Conservation (phyloP, 2,888 invertebrate genomes). For the Apodemia mormo region DNA sequence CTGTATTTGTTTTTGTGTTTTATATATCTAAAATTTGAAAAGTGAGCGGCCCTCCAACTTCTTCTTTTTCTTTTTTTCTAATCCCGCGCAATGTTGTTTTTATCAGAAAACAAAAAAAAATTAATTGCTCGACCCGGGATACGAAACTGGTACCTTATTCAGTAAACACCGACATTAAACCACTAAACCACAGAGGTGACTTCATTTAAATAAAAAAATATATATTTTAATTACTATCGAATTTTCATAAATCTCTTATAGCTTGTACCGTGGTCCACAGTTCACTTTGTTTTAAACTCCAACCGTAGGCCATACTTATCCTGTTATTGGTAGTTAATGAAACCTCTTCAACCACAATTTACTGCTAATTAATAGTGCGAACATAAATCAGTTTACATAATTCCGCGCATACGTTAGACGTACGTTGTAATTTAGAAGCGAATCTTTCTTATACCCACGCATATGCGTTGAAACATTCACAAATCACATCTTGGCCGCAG, state of each 20-base stretch:
- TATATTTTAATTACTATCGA: too few relatives aligned
- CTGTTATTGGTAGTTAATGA: conserved; percentile 8
- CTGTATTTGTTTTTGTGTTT: too few relatives aligned
- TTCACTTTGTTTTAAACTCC: neutral
- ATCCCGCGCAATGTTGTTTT: too few relatives aligned
- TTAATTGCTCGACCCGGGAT: too few relatives aligned
- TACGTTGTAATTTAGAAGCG: neutral
- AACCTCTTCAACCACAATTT: neutral
- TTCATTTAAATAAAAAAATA: too few relatives aligned
- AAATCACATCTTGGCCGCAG: neutral
- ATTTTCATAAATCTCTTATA: neutral
- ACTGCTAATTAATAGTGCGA: conserved; percentile 14
- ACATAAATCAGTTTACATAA: conserved; percentile 6
- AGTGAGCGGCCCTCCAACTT: too few relatives aligned
- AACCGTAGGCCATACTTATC: conserved; percentile 13
- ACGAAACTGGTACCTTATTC: too few relatives aligned
- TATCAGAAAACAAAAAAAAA: too few relatives aligned
- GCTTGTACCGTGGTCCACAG: neutral
- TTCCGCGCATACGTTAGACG: neutral
- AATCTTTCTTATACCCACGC: conserved; percentile 6
- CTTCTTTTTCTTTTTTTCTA: too few relatives aligned
- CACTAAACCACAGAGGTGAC: too few relatives aligned
- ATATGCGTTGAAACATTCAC: neutral
- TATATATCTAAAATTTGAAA: too few relatives aligned
- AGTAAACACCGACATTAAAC: too few relatives aligned